These are phyloP conservation scores for Morpho deidamia DNA, from an alignment of 2,888 invertebrate species.

Conservation along the genomic window DNA sequence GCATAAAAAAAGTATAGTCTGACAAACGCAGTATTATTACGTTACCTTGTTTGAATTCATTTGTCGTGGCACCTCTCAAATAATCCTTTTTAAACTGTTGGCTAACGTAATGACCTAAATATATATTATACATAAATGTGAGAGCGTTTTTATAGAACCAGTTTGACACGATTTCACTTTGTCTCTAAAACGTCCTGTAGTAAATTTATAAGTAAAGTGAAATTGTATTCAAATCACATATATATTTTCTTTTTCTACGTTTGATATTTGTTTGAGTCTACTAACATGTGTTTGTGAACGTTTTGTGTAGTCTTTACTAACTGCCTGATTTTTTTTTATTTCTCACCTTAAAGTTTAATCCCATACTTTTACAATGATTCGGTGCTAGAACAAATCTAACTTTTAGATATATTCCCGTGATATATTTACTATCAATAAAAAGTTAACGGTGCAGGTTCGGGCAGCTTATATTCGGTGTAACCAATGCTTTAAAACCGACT, in stretches of 20 bases:
- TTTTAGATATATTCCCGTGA: conserved; percentile 34
- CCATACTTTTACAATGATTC: conserved; percentile 41
- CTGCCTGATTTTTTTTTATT: conserved; percentile 48
- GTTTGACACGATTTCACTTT: conserved; percentile 18
- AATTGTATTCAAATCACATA: conserved; percentile 21
- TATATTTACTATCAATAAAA: conserved; percentile 34
- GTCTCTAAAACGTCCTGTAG: background rate
- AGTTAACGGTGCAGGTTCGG: conserved; percentile 51
- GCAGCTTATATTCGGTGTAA: conserved; percentile 37
- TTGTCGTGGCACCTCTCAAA: conserved; percentile 18
- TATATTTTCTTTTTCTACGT: conserved; percentile 11
- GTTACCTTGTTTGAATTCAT: background rate
- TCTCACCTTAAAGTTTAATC: conserved; percentile 35
- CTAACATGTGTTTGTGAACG: conserved; percentile 25
- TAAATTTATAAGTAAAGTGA: conserved; percentile 10
- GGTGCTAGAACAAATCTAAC: conserved; percentile 59
- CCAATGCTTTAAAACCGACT: conserved; percentile 40
- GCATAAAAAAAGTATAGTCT: conserved; percentile 37
- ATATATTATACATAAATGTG: conserved; percentile 9
- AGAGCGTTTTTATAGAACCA: conserved; percentile 15
- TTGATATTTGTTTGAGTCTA: conserved; percentile 19
- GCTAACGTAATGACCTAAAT: conserved; percentile 10
- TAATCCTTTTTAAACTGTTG: conserved; percentile 17
- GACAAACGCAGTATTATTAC: conserved; percentile 47
- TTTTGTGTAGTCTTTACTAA: conserved; percentile 49